Evolutionary conservation across 2,113 vertebrate genomes (phyloP), one percentile per base, ranked within the genome.

Genomic region (Nycticorax nycticorax): DNA sequence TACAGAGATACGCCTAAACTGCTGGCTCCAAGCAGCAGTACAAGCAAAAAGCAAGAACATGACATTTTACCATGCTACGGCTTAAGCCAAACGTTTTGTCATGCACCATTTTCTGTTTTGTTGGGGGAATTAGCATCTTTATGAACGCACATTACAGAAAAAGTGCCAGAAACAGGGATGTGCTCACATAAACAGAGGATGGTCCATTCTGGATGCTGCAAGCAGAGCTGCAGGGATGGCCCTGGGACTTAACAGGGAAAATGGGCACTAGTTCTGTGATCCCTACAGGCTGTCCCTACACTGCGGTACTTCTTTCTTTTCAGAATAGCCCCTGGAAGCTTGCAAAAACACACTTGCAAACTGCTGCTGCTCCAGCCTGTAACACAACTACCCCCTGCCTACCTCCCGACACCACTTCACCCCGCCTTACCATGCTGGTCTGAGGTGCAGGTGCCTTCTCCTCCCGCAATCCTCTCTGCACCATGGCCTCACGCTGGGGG

Each of bases 351-450:
- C 3, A 6, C 8, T 27, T 52, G 23, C 6, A 8, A 27, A 39
- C 4, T 35, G 55, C 41, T 63, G 28, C 8, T 69, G 8, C 41
- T 74, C 11, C 21, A 78, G 35, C 13, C 35, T 62, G 6, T 27
- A 62, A 77, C 15, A 66, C 6, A 73, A 30, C 19, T 23, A 30
- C 7, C 3, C 10, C 1, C 7, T 50, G 47, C 18, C 47, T 50
- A 12, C 22, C 6, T 63, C n/a, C 45, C 1, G 0, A 12, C 8
- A 30, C 2, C 3, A 1, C 74, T n/a, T 68, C 60, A 37, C 14
- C 23, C 15, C 1, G 2, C 39, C 17, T 39, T 17, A 35, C 14
- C 20, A 35, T 0, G 4, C 28, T 50, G 30, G 19, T 32, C 35
- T 50, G n/a, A 66, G 19, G 4, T 41, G 13, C 1, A 1, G n/a